Base-by-base conservation (phyloP, 2,113 vertebrate species). In the Platysteira castanea region DNA sequence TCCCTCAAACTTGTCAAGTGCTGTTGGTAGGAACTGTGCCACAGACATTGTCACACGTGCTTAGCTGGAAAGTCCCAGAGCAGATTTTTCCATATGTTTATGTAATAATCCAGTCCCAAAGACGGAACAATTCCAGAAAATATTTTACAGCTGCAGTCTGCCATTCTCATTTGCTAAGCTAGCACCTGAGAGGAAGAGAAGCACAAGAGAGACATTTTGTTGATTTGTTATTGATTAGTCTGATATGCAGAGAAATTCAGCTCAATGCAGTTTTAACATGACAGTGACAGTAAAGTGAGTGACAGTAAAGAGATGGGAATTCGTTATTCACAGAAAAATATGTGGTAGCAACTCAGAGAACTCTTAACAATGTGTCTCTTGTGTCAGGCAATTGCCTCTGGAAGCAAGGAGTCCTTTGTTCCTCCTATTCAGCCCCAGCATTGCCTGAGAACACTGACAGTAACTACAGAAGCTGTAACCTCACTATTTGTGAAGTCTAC, bases 401-500 rank as follows among this genome's bases (percentile, higher is more conserved):
- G 27, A 83, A 73, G 61, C 57, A 75, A 78, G 69, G 31, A 71
- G 23, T 59, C 28, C 30, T 85, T 76, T 85, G 31, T 82, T 85
- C 41, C 15, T 30, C 19, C 19, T 35, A 24, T 59, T 90, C 63
- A 65, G n/a, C 16, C 11, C 10, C 0, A 0, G 14, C 18, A 3
- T 64, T 80, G 23, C 57, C 49, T 37, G 44, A 35, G 44, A 84
- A 28, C 31, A 31, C 47, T 84, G 69, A 18, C 8, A 52, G 26
- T 56, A 47, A 53, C 50, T 52, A 46, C 41, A 35, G 8, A 75
- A 71, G 7, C 49, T n/a, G 8, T 71, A 79, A 64, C 44, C 19
- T 50, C 46, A 44, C 30, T 47, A 7, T 80, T 44, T 60, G 24
- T 82, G 41, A 92, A 53, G 27, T 47, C 33, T 50, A 11, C 17